Percentiles rank a stretch among this genome's conserved stretches.
These are phyloP conservation scores for Coremacera marginata DNA, from an alignment of 2,888 invertebrate genomes.

Conservation along the genomic window DNA sequence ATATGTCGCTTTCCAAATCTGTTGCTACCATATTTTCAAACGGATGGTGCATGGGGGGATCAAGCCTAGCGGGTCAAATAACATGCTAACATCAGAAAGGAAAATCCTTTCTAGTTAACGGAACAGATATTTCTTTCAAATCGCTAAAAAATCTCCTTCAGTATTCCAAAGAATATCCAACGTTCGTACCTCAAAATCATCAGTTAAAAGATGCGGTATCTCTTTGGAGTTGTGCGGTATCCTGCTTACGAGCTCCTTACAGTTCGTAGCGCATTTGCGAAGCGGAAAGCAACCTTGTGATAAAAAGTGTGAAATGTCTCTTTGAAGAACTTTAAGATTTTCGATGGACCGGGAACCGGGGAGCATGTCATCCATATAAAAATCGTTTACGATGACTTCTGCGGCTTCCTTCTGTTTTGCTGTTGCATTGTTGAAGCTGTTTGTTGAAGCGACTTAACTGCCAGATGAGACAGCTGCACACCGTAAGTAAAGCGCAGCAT, in stretches of 20 bases:
- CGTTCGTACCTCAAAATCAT: neutral
- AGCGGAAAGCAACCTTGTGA: neutral
- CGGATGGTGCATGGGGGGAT: neutral
- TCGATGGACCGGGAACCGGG: neutral
- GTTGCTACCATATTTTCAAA: neutral
- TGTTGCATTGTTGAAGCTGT: neutral
- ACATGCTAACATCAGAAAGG: neutral
- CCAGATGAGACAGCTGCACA: neutral
- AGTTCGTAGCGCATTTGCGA: neutral
- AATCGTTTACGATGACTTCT: neutral
- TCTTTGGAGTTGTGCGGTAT: neutral
- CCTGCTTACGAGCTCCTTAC: neutral
- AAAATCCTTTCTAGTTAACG: neutral
- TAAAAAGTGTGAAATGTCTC: neutral
- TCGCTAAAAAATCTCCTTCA: neutral
- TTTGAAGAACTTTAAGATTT: neutral
- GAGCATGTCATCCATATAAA: slow-evolving; percentile 28
- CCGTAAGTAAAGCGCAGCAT: neutral
- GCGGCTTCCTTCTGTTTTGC: neutral
- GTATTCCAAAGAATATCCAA: neutral
- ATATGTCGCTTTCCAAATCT: neutral
- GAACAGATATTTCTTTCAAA: neutral
- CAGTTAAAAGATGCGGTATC: neutral
- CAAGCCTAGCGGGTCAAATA: neutral
- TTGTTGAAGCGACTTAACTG: neutral